Base-by-base conservation (phyloP, 2,888 invertebrate species). In the Spicauda simplicius region DNA sequence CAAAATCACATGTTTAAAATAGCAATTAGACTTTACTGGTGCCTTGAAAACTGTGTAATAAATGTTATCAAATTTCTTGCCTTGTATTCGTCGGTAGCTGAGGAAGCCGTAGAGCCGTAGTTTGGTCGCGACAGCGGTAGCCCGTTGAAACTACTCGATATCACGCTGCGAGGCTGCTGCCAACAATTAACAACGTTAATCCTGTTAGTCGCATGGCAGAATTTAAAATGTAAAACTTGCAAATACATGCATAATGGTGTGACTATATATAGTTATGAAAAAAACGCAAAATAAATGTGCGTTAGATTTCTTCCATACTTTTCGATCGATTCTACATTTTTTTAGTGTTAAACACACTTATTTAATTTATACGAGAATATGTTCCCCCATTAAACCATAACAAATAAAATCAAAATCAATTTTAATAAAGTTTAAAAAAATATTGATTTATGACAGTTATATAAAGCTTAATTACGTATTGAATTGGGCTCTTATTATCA, bases 81-180 rank as follows among this genome's bases (percentile, higher is more conserved):
- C 90, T 92, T 91, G 73, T 83, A 86, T 71, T 92, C 91, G 69
- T 91, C 91, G 72, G 80, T 72, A 67, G 80, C 74, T 48, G 82
- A 69, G 56, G 80, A 69, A 64, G 76, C 80, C 54, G 84, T 81
- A 73, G 89, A 77, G 73, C 84, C 86, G 81, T 86, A 86, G 79
- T 80, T 81, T 70, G 87, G 85, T 37, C 88, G 86, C 75, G 87
- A 77, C 75, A 89, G 84, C 61, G 88, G 88, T 77, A 89, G 83
- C 45, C 88, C 91, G 79, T 88, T 87, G 81, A 85, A 84, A 72
- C 79, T 82, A 84, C 85, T 86, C 70, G 87, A 78, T 68, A 84
- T 79, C 76, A 84, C 87, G 77, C 85, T 85, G 79, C 89, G 90
- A 64, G 89, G 84, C 90, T 90, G 85, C 74, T 71, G 70, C 71